Base-by-base conservation (phyloP, 23 tunicate species). In the Aplidium turbinatum region DNA sequence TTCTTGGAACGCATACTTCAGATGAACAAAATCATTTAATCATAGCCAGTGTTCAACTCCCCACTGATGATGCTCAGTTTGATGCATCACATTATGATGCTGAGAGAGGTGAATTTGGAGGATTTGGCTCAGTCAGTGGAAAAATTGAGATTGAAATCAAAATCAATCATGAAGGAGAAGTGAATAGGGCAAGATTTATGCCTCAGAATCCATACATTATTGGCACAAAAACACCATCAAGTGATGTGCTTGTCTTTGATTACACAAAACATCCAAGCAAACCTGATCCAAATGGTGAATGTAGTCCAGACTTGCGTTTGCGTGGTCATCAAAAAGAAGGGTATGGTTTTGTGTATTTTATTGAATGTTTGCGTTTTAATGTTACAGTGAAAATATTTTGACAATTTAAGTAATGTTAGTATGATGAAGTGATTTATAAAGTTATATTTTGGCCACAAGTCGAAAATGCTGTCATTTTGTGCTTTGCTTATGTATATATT, bases 141-240 rank as follows among this genome's bases (percentile, higher is more conserved):
- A 89, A 89, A 72, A 83, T 90, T 64, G 97, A 90, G 63, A 78
- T 84, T n/a, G 90, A 90, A 63, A 90, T 84, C 58, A 84, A 84
- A 57, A 90, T 90, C 21, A 90, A 90, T 47, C 97, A 90, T 63
- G 97, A 90, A 53, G 97, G 97, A 47, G 97, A 90, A 78, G 97
- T 89, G 3, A 90, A 90, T 68, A 38, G 97, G 35, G 97, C 97
- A 4, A 48, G 97, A 25, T 77, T 79, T 40, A 90, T 90, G 97
- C 97, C 97, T 20, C 97, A 90, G 52, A 90, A 78, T 30, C 97
- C 97, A 0, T 84, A 64, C 55, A 77, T 90, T 1, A 84, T 90
- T 31, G 97, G 78, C 26, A 90, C 97, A 26, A 90, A 90, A 66
- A 84, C 97, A 2, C 97, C 97, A 4, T 84, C 91, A 32, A 76